A percentile compares a stretch with the other conserved stretches of the same genome.
These are phyloP conservation scores for Heteromyza rotundicornis DNA, from an alignment of 2,888 invertebrate genomes.

Conservation along the genomic window DNA sequence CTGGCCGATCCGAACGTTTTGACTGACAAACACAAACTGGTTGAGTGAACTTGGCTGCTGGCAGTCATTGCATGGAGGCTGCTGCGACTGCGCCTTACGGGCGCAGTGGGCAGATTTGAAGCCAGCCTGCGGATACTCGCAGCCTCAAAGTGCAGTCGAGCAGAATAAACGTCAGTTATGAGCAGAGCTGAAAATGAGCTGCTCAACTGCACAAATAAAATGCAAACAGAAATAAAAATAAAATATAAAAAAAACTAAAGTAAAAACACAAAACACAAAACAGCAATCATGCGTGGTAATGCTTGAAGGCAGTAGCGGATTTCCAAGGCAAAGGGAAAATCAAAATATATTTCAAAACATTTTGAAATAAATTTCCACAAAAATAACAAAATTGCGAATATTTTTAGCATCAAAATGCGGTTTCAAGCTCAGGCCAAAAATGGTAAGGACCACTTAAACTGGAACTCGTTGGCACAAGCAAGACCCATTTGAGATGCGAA, in stretches of 20 bases:
- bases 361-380: too few species aligned
- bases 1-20: slow-evolving; percentile 40
- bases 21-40: slow-evolving; percentile 43
- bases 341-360: too few species aligned
- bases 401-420: too few species aligned
- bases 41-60: slow-evolving; percentile 42
- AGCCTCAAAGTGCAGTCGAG: slow-evolving; percentile 13
- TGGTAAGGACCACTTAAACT: too few species aligned
- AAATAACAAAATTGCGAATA: too few species aligned
- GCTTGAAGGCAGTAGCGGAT: not conserved
- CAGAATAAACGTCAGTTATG: slow-evolving; percentile 17
- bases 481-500: too few species aligned
- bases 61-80: not conserved
- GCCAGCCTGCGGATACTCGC: not conserved
- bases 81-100: slow-evolving; percentile 4
- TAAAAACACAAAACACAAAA: not conserved
- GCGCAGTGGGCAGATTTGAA: not conserved
- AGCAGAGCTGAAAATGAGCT: slow-evolving; percentile 4
- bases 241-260: too few species aligned
- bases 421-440: too few species aligned
- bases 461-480: too few species aligned
- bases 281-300: not conserved
- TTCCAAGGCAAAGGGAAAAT: too few species aligned
- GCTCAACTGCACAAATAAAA: not conserved
- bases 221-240: too few species aligned